Conservation (phyloP, 2,113 vertebrate genomes). For the Spilogale gracilis region DNA sequence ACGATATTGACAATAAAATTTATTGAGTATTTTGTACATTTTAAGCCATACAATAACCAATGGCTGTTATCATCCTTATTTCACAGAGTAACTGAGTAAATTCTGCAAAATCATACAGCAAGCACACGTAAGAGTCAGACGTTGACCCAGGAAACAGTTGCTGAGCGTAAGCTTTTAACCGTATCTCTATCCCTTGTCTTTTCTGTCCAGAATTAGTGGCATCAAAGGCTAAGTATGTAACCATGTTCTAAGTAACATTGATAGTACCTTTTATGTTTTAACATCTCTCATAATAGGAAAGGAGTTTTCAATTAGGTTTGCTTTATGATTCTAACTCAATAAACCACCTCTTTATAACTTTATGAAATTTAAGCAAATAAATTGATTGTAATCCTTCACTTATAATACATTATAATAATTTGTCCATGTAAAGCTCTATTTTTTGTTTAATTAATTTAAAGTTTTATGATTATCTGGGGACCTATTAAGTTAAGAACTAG, state of each 20-base stretch:
- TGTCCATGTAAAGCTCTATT: background rate
- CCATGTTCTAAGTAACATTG: background rate
- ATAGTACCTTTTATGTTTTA: constrained; percentile 29
- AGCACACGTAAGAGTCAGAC: background rate
- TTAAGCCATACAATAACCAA: background rate
- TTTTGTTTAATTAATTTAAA: background rate
- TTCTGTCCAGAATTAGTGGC: background rate
- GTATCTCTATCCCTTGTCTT: background rate
- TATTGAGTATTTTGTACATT: background rate
- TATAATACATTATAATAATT: background rate
- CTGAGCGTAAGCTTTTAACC: background rate
- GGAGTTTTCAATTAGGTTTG: background rate
- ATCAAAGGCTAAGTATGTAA: background rate
- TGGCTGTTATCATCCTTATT: background rate
- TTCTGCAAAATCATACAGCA: background rate
- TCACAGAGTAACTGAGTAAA: constrained; percentile 1
- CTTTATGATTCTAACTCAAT: background rate
- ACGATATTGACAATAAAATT: background rate
- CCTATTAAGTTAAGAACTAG: background rate
- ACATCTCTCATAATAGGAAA: background rate
- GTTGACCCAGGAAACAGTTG: background rate
- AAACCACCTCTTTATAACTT: background rate
- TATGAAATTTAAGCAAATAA: background rate
- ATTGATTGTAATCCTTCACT: background rate
- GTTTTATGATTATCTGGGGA: background rate